These are phyloP conservation scores for Actinernus sp. DNA, from an alignment of 92 coral and sea anemone species.

Conservation along the genomic window DNA sequence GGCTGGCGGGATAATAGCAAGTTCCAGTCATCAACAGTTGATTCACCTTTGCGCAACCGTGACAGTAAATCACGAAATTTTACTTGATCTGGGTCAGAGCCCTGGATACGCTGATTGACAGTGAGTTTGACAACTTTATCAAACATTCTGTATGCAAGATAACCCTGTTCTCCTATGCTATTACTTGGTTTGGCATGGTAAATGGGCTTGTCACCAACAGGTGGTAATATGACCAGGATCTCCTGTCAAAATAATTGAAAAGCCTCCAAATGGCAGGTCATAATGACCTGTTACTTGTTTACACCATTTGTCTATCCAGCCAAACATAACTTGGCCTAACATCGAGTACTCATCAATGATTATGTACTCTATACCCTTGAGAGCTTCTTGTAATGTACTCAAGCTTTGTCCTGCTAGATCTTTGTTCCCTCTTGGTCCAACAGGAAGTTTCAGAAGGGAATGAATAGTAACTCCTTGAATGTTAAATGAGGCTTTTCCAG, in stretches of 20 bases:
- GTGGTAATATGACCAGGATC: constrained; percentile 56
- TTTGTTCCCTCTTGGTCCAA: constrained; percentile 45
- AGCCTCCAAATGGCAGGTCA: constrained; percentile 41
- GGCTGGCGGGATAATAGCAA: constrained; percentile 26
- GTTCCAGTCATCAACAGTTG: constrained; percentile 29
- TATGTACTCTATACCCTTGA: constrained; percentile 40
- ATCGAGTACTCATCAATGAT: constrained; percentile 55
- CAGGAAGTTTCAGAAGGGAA: constrained; percentile 64
- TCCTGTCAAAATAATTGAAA: constrained; percentile 21
- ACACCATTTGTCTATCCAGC: constrained; percentile 33
- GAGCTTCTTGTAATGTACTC: constrained; percentile 31
- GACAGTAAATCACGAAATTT: constrained; percentile 35
- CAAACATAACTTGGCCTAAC: constrained; percentile 49
- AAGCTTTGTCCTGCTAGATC: constrained; percentile 43
- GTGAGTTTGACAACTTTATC: constrained; percentile 21
- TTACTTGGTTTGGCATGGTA: constrained; percentile 45
- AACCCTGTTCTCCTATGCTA: constrained; percentile 50
- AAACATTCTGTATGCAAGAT: constrained; percentile 32
- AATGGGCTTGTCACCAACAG: constrained; percentile 47
- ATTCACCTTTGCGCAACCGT: constrained; percentile 10
- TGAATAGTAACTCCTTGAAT: constrained; percentile 47
- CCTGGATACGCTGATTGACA: constrained; percentile 57
- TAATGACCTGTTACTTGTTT: constrained; percentile 28
- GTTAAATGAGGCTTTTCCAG: constrained; percentile 36
- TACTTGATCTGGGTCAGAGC: constrained; percentile 38